Evolutionary conservation across 2,113 vertebrate species (phyloP).

Genomic region (Amphiprion ocellaris): DNA sequence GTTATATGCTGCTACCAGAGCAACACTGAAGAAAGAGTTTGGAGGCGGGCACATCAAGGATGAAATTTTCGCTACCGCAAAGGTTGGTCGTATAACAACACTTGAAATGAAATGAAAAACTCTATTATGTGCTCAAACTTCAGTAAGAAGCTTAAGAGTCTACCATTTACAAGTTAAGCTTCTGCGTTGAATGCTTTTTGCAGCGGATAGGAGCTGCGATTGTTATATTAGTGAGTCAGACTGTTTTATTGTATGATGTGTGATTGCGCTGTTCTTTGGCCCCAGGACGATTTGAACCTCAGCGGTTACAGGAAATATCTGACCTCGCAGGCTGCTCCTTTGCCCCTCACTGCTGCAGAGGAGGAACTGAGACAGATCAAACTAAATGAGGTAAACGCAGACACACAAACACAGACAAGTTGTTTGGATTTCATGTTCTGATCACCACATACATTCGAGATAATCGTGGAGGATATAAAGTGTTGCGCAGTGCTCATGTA

Average conservation of each 20-base stretch:
- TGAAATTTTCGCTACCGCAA: constrained; percentile 93
- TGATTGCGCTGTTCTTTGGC: constrained; percentile 24
- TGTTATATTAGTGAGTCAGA: neutral
- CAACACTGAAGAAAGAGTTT: constrained; percentile 97
- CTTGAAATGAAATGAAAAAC: neutral
- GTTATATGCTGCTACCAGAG: constrained; percentile 96
- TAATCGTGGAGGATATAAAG: neutral
- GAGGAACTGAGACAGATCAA: constrained; percentile 96
- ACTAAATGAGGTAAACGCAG: constrained; percentile 88
- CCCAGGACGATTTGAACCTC: constrained; percentile 93
- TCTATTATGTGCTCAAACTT: neutral
- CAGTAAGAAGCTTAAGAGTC: neutral
- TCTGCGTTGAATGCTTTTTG: too few relatives aligned
- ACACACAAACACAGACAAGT: neutral
- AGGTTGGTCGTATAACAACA: constrained; percentile 80
- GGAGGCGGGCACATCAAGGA: constrained; percentile 97
- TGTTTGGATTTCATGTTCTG: neutral
- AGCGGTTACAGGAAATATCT: constrained; percentile 93
- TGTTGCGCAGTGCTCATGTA: neutral
- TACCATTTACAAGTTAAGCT: too few relatives aligned
- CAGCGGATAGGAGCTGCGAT: too few relatives aligned
- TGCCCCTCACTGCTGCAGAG: constrained; percentile 95
- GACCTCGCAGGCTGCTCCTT: constrained; percentile 89
- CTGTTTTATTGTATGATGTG: neutral
- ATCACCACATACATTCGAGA: neutral